phyloP scores from a whole-genome alignment of 2,113 vertebrate genomes.

The Phasianus colchicus region DNA sequence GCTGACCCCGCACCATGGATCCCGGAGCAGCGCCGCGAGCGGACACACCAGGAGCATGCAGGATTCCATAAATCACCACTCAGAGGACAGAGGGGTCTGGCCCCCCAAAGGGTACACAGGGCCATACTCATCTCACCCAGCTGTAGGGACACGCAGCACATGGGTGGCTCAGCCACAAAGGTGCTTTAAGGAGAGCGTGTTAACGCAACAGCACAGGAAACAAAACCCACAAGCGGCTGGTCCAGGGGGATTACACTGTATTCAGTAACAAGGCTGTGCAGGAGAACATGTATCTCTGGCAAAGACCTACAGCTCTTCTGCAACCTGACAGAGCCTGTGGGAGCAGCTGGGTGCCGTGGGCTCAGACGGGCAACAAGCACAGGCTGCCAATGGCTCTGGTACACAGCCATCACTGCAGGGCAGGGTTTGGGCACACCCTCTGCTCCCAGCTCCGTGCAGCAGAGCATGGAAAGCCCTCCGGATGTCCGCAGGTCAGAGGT shows the following conservation, averaged over 20 bases:
- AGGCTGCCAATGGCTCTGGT: neutral
- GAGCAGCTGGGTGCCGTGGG: neutral
- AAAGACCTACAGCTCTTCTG: conserved; percentile 30
- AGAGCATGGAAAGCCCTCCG: neutral
- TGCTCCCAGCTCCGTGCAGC: neutral
- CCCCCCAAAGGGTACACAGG: neutral
- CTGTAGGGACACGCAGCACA: rapidly evolving
- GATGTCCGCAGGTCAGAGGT: neutral
- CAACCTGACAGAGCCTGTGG: conserved; percentile 36
- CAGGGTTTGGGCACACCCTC: neutral
- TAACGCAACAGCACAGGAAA: conserved; percentile 18
- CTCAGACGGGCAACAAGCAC: rapidly evolving
- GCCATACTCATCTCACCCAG: rapidly evolving
- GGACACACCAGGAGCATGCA: neutral
- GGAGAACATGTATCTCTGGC: conserved; percentile 57
- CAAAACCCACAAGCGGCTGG: neutral
- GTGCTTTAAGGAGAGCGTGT: conserved; percentile 3
- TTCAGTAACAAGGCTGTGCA: conserved; percentile 40
- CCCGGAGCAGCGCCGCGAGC: conserved; percentile 33
- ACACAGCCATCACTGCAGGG: neutral
- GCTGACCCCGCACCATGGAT: conserved; percentile 57
- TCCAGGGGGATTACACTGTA: conserved; percentile 20
- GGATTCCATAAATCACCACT: conserved; percentile 56
- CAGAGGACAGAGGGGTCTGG: neutral
- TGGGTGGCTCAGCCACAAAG: neutral